Evolutionary conservation across 2,797 vertebrate genomes (phyloP), one percentile per base, ranked within the genome.

Genomic region (Lagodon rhomboides): DNA sequence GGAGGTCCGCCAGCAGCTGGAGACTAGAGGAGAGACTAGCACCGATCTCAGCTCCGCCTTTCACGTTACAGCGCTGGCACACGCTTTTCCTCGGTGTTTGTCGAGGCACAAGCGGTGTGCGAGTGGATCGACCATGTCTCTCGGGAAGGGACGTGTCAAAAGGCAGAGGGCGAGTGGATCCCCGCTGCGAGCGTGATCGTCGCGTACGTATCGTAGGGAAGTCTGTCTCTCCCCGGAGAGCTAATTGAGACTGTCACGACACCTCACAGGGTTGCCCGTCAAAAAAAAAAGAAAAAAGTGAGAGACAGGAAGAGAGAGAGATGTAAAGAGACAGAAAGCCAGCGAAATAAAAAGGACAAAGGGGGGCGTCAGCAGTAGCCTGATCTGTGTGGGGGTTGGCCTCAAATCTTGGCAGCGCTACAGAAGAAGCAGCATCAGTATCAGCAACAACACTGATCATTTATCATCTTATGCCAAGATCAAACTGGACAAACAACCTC

Each of bases 401-500:
- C 72, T 89, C 76, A 66, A 75, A 87, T 85, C 82, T 81, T 83
- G 76, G 86, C 85, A 68, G 77, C 20, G 6, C 72, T 56, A 49
- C 82, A 77, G 77, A 75, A 82, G 49, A 70, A 62, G 73, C 80
- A 69, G 75, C 75, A 85, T 88, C 77, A 75, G 89, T 50, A 89
- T 83, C 78, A 87, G 71, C 71, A 83, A 68, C 84, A 79, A 71
- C 78, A 54, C 71, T 79, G 76, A 93, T 92, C 67, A 85, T 92
- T 90, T 90, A 89, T 92, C 83, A 90, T 86, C 79, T 46, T 61
- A 49, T 67, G 86, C 87, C 85, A 81, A 90, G 87, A 91, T 92
- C 92, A 92, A 92, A 90, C 78, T 77, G 82, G 85, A 93, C 91
- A 89, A 92, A 90, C 83, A 90, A 81, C 79, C 81, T 89, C 87